Base-by-base conservation (phyloP, 2,113 vertebrate species). In the Ophthalmolycus amberensis region DNA sequence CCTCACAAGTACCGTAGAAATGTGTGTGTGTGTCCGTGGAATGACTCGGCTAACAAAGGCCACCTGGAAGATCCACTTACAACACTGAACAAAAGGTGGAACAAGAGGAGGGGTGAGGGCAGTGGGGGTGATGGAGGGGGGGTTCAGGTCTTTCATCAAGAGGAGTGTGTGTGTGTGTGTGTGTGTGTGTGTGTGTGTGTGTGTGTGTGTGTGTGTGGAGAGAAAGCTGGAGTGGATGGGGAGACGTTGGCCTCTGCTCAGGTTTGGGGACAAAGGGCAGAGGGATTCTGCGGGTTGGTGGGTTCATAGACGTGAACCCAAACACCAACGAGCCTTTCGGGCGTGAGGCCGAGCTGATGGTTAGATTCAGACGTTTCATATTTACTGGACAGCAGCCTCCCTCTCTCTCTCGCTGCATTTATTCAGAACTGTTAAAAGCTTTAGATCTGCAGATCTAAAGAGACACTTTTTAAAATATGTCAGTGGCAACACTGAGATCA, bases 31-130 rank as follows among this genome's bases (percentile, higher is more conserved):
- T 63, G 44, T 73, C 18, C 20, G 5, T 82, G 68, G 42, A 72
- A 25, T 82, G 82, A 75, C 90, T 92, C 69, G 77, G 91, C 40
- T 44, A 34, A 74, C 82, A 82, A 27, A 76, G 62, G 54, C 64
- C 79, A 94, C 92, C 86, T 89, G 76, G 90, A 96, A 94, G 95
- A 95, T 97, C 96, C 91, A 87, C 93, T 97, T 97, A 96, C 96
- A 94, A 83, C 90, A 88, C 94, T 92, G 93, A 15, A 93, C 93
- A 93, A 94, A 94, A 88, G 83, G 56, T 78, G 67, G 72, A 83
- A 75, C 32, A 48, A 91, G 90, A 64, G 85, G 66, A 76, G 79
- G 77, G 75, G 68, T 18, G 44, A 80, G 79, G 79, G 62, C 54
- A 40, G 42, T 40, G 91, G 90, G 85, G 75, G 85, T 62, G 68